Conservation (phyloP, 2,113 vertebrate genomes). For the Gavia stellata region DNA sequence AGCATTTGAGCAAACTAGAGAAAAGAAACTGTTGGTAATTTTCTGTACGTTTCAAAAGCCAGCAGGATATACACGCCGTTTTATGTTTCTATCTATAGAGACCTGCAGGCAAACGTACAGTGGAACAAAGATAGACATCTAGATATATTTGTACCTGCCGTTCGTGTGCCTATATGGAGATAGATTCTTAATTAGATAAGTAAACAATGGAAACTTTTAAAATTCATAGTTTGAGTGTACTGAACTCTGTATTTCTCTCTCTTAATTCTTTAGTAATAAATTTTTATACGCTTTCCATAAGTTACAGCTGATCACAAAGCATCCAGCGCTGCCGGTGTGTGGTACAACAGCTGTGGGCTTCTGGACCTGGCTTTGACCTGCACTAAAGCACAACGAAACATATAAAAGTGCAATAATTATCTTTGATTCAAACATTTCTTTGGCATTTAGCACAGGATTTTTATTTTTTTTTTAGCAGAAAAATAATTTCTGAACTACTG, state of each 20-base stretch:
- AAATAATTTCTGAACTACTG: neutral
- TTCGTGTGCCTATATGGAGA: conserved; percentile 46
- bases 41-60: conserved; percentile 67
- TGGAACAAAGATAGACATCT: conserved; percentile 72
- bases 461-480: neutral
- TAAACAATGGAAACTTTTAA: conserved; percentile 77
- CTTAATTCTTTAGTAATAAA: neutral
- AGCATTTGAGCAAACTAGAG: conserved; percentile 61
- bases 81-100: conserved; percentile 70
- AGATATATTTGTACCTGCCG: conserved; percentile 63
- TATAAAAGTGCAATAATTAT: neutral
- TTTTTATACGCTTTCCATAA: neutral
- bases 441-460: neutral
- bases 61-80: conserved; percentile 60
- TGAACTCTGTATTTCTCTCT: neutral
- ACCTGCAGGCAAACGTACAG: conserved; percentile 66
- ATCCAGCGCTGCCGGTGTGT: neutral
- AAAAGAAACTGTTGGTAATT: conserved; percentile 72
- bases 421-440: neutral
- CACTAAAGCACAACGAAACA: neutral
- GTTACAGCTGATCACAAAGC: neutral
- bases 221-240: conserved; percentile 12
- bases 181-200: conserved; percentile 68
- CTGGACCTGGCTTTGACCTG: neutral
- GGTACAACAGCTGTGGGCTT: neutral